These are phyloP conservation scores for Pollimyrus isidori DNA, from an alignment of 2,113 vertebrate genomes.

Conservation along the genomic window DNA sequence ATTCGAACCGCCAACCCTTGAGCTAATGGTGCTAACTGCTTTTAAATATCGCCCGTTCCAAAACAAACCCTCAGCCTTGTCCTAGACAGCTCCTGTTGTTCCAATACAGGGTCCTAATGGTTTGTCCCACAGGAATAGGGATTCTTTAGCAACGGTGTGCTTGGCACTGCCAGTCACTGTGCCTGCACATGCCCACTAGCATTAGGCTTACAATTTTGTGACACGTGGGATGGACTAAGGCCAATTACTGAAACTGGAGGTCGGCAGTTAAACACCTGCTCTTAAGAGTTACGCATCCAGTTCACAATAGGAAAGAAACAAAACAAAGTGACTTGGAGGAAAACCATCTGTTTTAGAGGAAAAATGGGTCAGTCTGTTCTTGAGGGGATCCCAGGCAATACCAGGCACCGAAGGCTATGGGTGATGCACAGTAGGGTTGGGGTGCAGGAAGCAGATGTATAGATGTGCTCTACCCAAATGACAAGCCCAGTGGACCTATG, in stretches of 20 bases:
- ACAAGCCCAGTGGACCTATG: conserved; percentile 76
- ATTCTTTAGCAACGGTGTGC: background rate
- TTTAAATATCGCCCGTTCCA: background rate
- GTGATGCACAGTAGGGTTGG: background rate
- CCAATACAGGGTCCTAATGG: background rate
- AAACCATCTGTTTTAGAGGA: conserved; percentile 43
- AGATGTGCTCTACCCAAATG: conserved; percentile 73
- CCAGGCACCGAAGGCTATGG: conserved; percentile 18
- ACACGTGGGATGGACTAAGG: background rate
- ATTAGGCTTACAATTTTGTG: background rate
- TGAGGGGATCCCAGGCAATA: conserved; percentile 27
- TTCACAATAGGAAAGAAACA: background rate
- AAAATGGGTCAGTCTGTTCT: conserved; percentile 53
- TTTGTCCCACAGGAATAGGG: background rate
- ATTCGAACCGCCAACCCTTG: background rate
- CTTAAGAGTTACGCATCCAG: background rate
- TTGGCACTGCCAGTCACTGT: background rate
- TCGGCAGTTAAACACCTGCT: background rate
- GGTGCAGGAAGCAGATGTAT: conserved; percentile 44
- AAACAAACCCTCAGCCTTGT: background rate
- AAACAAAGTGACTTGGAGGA: conserved; percentile 34
- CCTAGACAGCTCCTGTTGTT: background rate
- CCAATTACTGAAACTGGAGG: background rate
- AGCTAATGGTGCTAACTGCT: background rate
- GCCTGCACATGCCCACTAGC: background rate